Conservation (phyloP, 35 echinoderm and acorn worm genomes). For the Nesometra sesokonis region DNA sequence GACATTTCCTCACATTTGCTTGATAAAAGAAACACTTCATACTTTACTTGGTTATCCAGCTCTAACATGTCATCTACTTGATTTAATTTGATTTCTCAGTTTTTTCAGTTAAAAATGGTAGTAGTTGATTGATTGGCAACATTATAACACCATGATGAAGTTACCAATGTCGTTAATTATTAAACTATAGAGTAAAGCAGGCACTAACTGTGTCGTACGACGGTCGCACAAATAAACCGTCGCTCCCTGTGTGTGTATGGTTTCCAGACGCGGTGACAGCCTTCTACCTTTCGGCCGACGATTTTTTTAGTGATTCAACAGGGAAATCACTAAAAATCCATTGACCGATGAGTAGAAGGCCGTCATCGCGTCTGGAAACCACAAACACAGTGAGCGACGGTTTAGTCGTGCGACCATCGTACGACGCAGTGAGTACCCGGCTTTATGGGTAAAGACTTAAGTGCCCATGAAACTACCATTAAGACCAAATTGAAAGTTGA, state of each 20-base stretch:
- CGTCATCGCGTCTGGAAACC: no score
- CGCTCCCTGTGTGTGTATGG: no score
- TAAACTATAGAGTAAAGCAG: neutral
- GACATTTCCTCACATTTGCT: neutral
- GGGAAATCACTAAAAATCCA: no score
- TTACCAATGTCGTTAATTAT: neutral
- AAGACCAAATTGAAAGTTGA: neutral
- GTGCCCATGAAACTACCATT: neutral
- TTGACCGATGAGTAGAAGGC: no score
- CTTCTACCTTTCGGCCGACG: no score
- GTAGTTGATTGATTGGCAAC: neutral
- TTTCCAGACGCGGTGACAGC: no score
- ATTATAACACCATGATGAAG: neutral
- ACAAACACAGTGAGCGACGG: no score
- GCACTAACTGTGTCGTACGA: no score
- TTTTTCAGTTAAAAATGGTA: neutral
- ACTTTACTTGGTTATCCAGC: neutral
- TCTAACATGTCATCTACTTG: neutral
- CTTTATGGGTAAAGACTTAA: neutral
- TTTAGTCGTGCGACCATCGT: no score
- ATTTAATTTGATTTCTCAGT: neutral
- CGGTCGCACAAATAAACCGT: no score
- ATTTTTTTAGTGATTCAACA: no score
- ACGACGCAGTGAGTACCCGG: no score
- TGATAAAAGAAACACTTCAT: neutral